Conservation (phyloP, 2,888 invertebrate genomes). For the Eupithecia pulchellata region DNA sequence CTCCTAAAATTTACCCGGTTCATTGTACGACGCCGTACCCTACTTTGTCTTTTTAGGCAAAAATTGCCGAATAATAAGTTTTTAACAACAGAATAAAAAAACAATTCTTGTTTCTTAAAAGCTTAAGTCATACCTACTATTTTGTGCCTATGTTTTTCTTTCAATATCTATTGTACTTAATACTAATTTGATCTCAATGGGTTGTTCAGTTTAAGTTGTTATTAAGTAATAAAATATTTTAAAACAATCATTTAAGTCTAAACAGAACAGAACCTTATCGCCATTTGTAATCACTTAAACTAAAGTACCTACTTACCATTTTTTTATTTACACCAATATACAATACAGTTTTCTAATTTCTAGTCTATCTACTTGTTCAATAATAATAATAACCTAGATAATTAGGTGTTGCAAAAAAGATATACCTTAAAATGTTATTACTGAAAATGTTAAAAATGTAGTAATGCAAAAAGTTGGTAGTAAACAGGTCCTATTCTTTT, state of each 20-base stretch:
- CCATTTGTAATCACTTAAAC: constrained; percentile 34
- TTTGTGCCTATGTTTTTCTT: constrained; percentile 8
- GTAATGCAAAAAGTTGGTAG: neutral
- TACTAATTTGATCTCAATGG: constrained; percentile 30
- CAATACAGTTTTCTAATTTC: constrained; percentile 56
- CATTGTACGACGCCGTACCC: too few relatives aligned
- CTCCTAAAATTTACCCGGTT: too few relatives aligned
- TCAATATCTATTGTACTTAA: constrained; percentile 8
- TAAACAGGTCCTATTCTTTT: neutral
- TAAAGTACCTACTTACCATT: constrained; percentile 28
- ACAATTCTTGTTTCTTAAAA: neutral
- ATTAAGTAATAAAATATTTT: constrained; percentile 21
- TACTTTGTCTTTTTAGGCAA: neutral
- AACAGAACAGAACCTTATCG: constrained; percentile 40
- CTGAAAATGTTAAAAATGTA: neutral
- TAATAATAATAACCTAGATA: constrained; percentile 47
- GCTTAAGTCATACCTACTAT: constrained; percentile 4
- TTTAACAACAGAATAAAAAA: neutral
- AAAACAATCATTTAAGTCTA: constrained; percentile 24
- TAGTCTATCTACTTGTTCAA: constrained; percentile 54
- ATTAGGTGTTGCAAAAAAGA: neutral
- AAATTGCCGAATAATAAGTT: neutral
- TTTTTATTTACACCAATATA: constrained; percentile 65
- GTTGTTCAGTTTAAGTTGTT: constrained; percentile 22
- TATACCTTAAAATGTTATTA: neutral